Base-by-base conservation (phyloP, 2,797 vertebrate species). In the Urocyon cinereoargenteus region DNA sequence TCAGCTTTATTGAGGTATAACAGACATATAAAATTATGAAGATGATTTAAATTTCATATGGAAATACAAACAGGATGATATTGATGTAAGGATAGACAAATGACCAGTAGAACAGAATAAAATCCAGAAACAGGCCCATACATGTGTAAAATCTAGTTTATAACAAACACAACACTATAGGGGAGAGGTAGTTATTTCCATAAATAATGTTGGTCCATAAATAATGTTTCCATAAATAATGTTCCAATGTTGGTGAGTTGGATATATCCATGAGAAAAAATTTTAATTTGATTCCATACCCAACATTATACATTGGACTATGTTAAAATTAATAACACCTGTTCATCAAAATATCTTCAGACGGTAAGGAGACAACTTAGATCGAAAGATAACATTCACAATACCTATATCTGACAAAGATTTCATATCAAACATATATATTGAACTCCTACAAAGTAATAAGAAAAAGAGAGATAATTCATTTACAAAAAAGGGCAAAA, bases 271-370 rank as follows among this genome's bases (percentile, higher is more conserved):
- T 21, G 13, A 51, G 26, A 34, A 92, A 90, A 84, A 12, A 6
- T 36, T 62, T 73, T 85, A 82, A 89, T 59, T 15, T 55, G 77
- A 51, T 28, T 66, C 36, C 83, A 12, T 70, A 68, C 15, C 21
- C 40, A 61, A 22, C 4, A 45, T 15, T 72, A 66, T 68, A 75
- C 19, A 87, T 2, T 34, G 34, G 57, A 24, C 57, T 68, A 59
- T 77, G 49, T 87, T 49, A 87, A 87, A 87, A 95, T 87, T 53
- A 77, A 51, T 77, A 77, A 75, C 26, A 84, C 24, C 21, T 89
- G 21, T 70, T 92, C 70, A 61, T 68, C 49, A 81, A 86, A 88
- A 57, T 57, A 34, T 15, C n/a, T 91, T 79, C 31, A 72, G 26
- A 82, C 11, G 53, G 15, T 55, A 70, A 91, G 62, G 55, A 82